Percentiles rank a stretch among this genome's conserved stretches.
Evolutionary conservation across 30 jellyfish, hydroid and myxozoan genomes (phyloP).

Genomic region (Mastigias papua): DNA sequence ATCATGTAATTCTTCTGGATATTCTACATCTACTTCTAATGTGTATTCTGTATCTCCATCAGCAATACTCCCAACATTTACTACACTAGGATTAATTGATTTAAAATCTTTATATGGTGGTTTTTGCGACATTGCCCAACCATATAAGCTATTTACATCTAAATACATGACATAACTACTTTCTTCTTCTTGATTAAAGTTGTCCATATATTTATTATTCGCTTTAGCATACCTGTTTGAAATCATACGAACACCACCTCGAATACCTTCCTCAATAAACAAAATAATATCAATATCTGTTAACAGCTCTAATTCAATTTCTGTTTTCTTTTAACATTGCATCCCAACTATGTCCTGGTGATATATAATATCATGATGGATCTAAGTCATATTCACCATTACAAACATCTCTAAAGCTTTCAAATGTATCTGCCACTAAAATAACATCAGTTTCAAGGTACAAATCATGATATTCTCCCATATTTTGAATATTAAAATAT

Average conservation of each 20-base stretch:
- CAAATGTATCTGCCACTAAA: slow-evolving; percentile 15
- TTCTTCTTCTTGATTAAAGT: slow-evolving; percentile 6
- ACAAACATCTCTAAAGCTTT: slow-evolving; percentile 4
- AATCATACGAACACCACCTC: slow-evolving; percentile 43
- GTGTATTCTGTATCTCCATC: slow-evolving; percentile 33
- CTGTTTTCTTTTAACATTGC: slow-evolving; percentile 13
- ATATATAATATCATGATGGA: slow-evolving; percentile 5
- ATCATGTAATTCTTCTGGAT: slow-evolving; percentile 66
- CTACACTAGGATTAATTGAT: slow-evolving; percentile 47
- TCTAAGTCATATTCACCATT: neutral
- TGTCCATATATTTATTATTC: slow-evolving; percentile 16
- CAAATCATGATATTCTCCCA: slow-evolving; percentile 42
- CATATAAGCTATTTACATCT: slow-evolving; percentile 84
- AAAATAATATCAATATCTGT: neutral
- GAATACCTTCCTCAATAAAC: slow-evolving; percentile 17
- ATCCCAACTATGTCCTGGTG: slow-evolving; percentile 38
- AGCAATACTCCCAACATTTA: neutral
- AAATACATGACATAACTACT: slow-evolving; percentile 41
- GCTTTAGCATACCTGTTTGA: slow-evolving; percentile 58
- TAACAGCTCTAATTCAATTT: neutral
- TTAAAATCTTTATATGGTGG: slow-evolving; percentile 74
- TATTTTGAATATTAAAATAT: neutral
- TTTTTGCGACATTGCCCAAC: slow-evolving; percentile 69
- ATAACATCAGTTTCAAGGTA: slow-evolving; percentile 16
- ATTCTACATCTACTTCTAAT: slow-evolving; percentile 68